Evolutionary conservation across 2,113 vertebrate species (phyloP).

Genomic region (Trematocara stigmaticum): DNA sequence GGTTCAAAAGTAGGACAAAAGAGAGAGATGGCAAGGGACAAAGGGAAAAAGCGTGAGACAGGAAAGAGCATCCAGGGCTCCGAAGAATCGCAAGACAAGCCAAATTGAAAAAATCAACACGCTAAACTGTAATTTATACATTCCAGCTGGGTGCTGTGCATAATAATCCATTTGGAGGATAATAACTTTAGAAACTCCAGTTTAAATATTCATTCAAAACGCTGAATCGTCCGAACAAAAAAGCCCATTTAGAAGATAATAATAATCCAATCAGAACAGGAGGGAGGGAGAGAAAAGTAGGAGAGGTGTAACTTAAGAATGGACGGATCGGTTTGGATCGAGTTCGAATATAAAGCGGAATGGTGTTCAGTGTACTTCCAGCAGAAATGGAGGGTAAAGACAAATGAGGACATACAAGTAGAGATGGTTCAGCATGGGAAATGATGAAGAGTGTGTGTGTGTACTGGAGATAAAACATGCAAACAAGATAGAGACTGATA

Average conservation of each 20-base stretch:
- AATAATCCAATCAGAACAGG: conserved; percentile 48
- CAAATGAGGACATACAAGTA: conserved; percentile 2
- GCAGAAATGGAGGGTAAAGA: neutral
- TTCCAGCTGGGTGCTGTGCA: conserved; percentile 27
- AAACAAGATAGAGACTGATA: conserved; percentile 9
- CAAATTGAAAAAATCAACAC: conserved; percentile 43
- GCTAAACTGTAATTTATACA: conserved; percentile 36
- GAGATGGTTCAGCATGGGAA: conserved; percentile 34
- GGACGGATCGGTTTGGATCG: conserved; percentile 14
- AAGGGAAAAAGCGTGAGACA: conserved; percentile 5
- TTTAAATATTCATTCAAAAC: conserved; percentile 42
- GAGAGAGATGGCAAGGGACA: conserved; percentile 36
- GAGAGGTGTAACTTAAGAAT: neutral
- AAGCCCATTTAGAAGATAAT: conserved; percentile 43
- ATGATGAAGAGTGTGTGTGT: neutral
- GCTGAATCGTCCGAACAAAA: conserved; percentile 37
- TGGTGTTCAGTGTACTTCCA: neutral
- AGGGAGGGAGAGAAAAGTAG: neutral
- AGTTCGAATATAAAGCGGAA: neutral
- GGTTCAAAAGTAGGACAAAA: conserved; percentile 66
- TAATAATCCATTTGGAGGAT: conserved; percentile 45
- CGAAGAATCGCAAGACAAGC: conserved; percentile 3
- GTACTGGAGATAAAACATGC: neutral
- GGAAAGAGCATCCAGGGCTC: conserved; percentile 1
- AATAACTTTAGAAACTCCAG: conserved; percentile 34